Conservation (phyloP, 2,888 invertebrate genomes). For the Parochlus steinenii region DNA sequence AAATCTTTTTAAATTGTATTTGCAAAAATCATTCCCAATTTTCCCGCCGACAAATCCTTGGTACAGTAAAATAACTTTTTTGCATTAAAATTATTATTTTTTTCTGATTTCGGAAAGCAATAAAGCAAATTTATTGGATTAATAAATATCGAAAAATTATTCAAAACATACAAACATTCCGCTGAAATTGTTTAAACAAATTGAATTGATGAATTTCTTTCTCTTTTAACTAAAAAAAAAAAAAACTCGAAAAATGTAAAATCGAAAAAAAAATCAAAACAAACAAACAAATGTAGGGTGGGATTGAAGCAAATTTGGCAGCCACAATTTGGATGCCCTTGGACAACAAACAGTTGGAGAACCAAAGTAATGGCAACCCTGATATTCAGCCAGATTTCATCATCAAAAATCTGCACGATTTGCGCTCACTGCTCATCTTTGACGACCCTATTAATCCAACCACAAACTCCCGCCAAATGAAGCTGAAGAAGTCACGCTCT, state of each 20-base stretch:
- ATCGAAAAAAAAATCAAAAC: constrained; percentile 10
- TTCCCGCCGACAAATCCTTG: no score
- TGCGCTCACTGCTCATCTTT: constrained; percentile 23
- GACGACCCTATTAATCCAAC: constrained; percentile 9
- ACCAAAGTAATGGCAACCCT: constrained; percentile 26
- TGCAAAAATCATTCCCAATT: no score
- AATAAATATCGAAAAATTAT: constrained; percentile 1
- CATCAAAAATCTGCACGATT: constrained; percentile 44
- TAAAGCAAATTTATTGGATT: no score
- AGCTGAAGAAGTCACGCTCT: constrained; percentile 10
- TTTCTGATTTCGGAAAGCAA: constrained; percentile 11
- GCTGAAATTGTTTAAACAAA: constrained; percentile 11
- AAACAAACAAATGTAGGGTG: no score
- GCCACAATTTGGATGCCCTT: constrained; percentile 70
- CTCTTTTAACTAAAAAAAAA: not conserved
- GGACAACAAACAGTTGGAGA: constrained; percentile 23
- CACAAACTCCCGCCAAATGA: constrained; percentile 5
- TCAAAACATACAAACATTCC: constrained; percentile 12
- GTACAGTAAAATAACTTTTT: no score
- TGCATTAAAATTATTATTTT: no score
- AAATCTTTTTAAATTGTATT: no score
- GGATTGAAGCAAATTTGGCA: constrained; percentile 54
- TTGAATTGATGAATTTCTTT: constrained; percentile 12
- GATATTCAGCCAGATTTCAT: constrained; percentile 44
- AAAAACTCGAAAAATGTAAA: constrained; percentile 8